A percentile compares a stretch with the other conserved stretches of the same genome.
Evolutionary conservation across 1,140 invertebrate species (phyloP).

Genomic region (Sycobia sp.): DNA sequence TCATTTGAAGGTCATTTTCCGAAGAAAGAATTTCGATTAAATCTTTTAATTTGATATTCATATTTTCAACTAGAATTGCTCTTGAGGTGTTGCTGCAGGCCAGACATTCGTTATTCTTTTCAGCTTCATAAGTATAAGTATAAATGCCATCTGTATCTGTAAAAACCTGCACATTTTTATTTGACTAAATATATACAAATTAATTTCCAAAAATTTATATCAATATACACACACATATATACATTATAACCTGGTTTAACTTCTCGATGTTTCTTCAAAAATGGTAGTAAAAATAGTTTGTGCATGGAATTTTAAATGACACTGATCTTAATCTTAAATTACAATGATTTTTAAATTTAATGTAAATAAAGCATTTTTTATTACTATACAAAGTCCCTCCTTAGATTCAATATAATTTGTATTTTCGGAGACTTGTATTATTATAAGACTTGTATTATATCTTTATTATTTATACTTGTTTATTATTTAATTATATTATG

Average conservation of each 20-base stretch:
- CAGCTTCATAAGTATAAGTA: constrained; percentile 92
- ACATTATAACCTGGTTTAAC: not conserved
- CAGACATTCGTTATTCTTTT: constrained; percentile 83
- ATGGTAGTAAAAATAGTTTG: too few relatives aligned
- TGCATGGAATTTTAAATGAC: too few relatives aligned
- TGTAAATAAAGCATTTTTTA: too few relatives aligned
- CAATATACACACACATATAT: not conserved
- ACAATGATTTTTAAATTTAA: too few relatives aligned
- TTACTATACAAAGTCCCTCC: too few relatives aligned
- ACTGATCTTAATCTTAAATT: too few relatives aligned
- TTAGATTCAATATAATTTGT: too few relatives aligned
- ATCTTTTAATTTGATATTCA: constrained; percentile 78
- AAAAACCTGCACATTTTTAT: constrained; percentile 66
- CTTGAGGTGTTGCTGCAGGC: constrained; percentile 83
- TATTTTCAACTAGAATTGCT: constrained; percentile 72
- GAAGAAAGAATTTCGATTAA: constrained; percentile 82
- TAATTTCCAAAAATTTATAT: not conserved
- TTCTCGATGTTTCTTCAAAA: too few relatives aligned
- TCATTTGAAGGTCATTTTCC: constrained; percentile 79
- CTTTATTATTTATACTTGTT: too few relatives aligned
- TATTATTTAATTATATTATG: too few relatives aligned
- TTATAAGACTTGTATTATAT: too few relatives aligned
- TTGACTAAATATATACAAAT: not conserved
- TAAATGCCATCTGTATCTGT: constrained; percentile 97
- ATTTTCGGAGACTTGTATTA: too few relatives aligned